phyloP scores from a whole-genome alignment of 2,113 vertebrate species.

The Cyanocitta stelleri region DNA sequence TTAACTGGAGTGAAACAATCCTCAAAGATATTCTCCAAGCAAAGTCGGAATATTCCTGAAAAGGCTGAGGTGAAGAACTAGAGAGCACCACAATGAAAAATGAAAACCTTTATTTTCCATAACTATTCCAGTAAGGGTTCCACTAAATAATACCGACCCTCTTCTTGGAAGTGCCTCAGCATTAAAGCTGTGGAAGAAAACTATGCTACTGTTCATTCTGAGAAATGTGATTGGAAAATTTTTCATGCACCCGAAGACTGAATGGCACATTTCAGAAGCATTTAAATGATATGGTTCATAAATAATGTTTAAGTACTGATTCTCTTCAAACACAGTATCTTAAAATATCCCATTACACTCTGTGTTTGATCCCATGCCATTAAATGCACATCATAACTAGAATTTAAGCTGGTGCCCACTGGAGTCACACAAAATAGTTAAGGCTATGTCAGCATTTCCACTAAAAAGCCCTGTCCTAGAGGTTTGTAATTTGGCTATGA shows the following conservation, averaged over 20 bases:
- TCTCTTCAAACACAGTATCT: constrained; percentile 15
- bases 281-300: constrained; percentile 28
- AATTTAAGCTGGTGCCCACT: not conserved
- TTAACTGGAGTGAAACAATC: not conserved
- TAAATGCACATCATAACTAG: constrained; percentile 1
- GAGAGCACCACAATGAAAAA: not conserved
- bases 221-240: not conserved
- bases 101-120: not conserved
- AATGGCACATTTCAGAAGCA: constrained; percentile 5
- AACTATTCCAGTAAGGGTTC: not conserved
- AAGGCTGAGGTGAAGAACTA: not conserved
- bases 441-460: constrained; percentile 14
- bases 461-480: not conserved
- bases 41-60: not conserved
- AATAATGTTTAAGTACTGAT: not conserved
- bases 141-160: not conserved
- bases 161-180: not conserved
- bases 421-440: not conserved
- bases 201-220: not conserved
- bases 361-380: not conserved
- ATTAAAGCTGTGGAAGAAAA: not conserved
- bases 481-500: not conserved
- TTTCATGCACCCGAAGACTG: not conserved
- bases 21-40: not conserved
- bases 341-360: not conserved